A percentile compares a stretch with the other conserved stretches of the same genome.
These are phyloP conservation scores for Apteryx owenii DNA, from an alignment of 2,113 vertebrate species.

Conservation along the genomic window DNA sequence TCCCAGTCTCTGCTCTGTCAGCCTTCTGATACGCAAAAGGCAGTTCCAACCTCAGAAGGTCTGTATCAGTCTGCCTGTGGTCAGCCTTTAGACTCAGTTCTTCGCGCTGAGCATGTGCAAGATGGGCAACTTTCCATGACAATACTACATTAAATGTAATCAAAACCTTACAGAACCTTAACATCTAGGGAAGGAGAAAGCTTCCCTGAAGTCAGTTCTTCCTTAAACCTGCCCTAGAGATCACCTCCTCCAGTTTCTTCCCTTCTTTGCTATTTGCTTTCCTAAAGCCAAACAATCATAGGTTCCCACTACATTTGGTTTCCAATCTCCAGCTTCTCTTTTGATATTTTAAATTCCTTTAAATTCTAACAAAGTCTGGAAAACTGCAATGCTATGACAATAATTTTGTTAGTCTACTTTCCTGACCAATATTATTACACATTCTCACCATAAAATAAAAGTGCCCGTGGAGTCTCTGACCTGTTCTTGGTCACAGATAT, in stretches of 20 bases:
- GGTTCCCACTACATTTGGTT: not conserved
- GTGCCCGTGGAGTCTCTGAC: not conserved
- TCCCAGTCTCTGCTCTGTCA: not conserved
- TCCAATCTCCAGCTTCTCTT: not conserved
- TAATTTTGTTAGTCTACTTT: not conserved
- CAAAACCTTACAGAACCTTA: not conserved
- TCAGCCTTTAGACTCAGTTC: not conserved
- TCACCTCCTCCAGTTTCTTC: not conserved
- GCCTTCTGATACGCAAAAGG: not conserved
- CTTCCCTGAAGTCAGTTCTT: not conserved
- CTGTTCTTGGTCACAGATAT: not conserved
- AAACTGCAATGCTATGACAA: not conserved
- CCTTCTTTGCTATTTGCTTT: not conserved
- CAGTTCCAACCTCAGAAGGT: not conserved
- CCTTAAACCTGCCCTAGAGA: not conserved
- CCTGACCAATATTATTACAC: not conserved
- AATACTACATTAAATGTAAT: not conserved
- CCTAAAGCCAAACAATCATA: not conserved
- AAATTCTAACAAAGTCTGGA: not conserved
- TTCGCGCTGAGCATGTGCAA: not conserved
- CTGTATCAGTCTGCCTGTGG: not conserved
- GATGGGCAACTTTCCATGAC: not conserved
- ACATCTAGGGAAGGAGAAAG: not conserved
- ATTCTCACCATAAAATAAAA: not conserved
- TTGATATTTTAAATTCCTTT: not conserved